A percentile compares a stretch with the other conserved stretches of the same genome.
phyloP scores from a whole-genome alignment of 2,113 vertebrate species.

The Gobius niger region DNA sequence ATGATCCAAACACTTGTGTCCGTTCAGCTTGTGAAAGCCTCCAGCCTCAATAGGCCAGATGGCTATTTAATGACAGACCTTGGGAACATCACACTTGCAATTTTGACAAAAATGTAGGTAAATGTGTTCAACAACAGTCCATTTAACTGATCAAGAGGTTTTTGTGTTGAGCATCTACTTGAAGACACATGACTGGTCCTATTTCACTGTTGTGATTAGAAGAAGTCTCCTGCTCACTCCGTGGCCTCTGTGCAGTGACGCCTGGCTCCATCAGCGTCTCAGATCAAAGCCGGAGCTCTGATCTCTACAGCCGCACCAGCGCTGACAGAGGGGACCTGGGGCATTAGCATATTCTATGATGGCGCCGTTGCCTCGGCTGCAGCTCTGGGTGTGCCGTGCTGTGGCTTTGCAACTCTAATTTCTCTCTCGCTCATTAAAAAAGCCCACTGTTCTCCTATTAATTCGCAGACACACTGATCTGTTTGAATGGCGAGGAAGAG shows the following conservation, averaged over 20 bases:
- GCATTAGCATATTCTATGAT: constrained; percentile 77
- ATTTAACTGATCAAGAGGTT: constrained; percentile 20
- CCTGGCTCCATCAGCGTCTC: constrained; percentile 62
- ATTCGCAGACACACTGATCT: constrained; percentile 79
- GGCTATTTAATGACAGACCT: constrained; percentile 49
- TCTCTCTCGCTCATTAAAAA: constrained; percentile 77
- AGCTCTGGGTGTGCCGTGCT: constrained; percentile 64
- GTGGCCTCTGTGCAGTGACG: constrained; percentile 47
- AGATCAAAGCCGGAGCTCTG: constrained; percentile 69
- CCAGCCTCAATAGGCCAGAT: constrained; percentile 62
- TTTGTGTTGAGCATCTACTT: constrained; percentile 8
- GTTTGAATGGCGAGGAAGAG: constrained; percentile 72
- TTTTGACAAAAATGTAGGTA: constrained; percentile 19
- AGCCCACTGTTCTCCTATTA: constrained; percentile 78
- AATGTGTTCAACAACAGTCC: constrained; percentile 4
- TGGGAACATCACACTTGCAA: constrained; percentile 37
- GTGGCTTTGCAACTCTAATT: constrained; percentile 76
- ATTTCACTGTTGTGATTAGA: constrained; percentile 46
- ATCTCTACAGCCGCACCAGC: constrained; percentile 66
- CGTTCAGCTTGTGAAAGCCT: constrained; percentile 39
- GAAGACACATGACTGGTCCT: constrained; percentile 6
- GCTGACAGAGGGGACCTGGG: constrained; percentile 67
- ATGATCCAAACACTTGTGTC: constrained; percentile 52
- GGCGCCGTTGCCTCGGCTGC: constrained; percentile 68
- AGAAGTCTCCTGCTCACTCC: constrained; percentile 40